Evolutionary conservation across 1,140 invertebrate species (phyloP), one percentile per base, ranked within the genome.

Genomic region (Lamellibrachia luymesi): DNA sequence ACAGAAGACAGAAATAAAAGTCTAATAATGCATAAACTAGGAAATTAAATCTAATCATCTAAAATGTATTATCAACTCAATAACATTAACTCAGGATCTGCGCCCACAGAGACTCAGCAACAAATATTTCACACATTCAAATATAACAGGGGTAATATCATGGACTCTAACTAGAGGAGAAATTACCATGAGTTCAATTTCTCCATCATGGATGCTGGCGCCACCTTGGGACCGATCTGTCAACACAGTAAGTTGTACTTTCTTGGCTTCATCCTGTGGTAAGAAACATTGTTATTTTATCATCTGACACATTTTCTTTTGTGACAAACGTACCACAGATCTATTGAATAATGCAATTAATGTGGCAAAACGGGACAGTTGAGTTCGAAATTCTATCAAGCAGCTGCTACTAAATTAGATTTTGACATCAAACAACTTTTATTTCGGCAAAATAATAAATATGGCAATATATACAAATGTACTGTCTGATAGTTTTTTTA

Each of bases 181-280:
- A 93, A 93, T 93, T 94, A 97, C 97, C 97, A 97, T 97, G 13
- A 97, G 92, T 95, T 97, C 97, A 27, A 97, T 94, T 97, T 95
- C 92, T 90, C 97, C 97, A 95, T 97, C 97, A 0, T 96, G 94
- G n/a, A 98, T 96, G 94, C 98, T 98, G 4, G 97, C 97, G 1
- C 98, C 99, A 49, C 98, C 99, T 96, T 99, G 98, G 0, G 98
- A 97, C 93, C 99, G 96, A 96, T 99, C 99, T 8, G 97, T 98
- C 0, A 99, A 95, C 0, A 99, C 96, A 0, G 97, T 96, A n/a
- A 98, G 94, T 94, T 95, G 97, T 4, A 95, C 92, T 92, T 95
- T 94, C 92, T 93, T 93, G 0, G 64, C 52, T 51, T 93, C 91
- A 94, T 96, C 96, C 94, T 95, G 93, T 94, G 49, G 50, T 91